A percentile compares a stretch with the other conserved stretches of the same genome.
Evolutionary conservation across 1,140 invertebrate genomes (phyloP).

Genomic region (Pseudomyrmex dendroicus): DNA sequence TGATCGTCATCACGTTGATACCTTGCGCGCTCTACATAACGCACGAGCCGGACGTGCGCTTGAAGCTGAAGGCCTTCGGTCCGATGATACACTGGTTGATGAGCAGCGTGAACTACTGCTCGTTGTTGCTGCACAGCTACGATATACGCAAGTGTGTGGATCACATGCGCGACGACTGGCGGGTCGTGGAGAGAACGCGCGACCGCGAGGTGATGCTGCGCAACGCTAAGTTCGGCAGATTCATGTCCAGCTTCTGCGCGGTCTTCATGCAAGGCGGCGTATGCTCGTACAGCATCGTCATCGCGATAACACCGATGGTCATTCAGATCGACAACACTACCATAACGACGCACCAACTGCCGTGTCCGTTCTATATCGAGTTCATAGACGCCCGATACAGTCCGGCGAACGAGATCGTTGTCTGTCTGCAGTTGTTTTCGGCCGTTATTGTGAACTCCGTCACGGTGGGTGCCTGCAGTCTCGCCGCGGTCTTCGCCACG

Average conservation of each 20-base stretch:
- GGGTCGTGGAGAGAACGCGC: background rate
- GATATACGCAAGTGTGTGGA: conserved; percentile 69
- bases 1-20: conserved; percentile 55
- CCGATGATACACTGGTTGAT: conserved; percentile 76
- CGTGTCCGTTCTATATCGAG: conserved; percentile 53
- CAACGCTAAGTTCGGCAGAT: conserved; percentile 53
- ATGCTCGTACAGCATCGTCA: conserved; percentile 74
- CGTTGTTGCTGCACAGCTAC: conserved; percentile 49
- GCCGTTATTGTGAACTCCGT: conserved; percentile 57
- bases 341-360: conserved; percentile 46
- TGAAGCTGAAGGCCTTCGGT: conserved; percentile 73
- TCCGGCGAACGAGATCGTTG: conserved; percentile 65
- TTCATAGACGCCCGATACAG: conserved; percentile 52
- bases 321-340: conserved; percentile 58
- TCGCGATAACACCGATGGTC: conserved; percentile 52
- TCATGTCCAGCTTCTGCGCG: conserved; percentile 65
- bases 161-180: conserved; percentile 61
- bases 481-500: conserved; percentile 63
- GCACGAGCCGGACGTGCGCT: conserved; percentile 61
- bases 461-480: conserved; percentile 60
- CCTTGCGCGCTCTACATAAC: conserved; percentile 57
- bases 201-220: conserved; percentile 60
- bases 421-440: conserved; percentile 38
- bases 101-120: conserved; percentile 76
- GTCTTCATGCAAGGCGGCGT: conserved; percentile 75